Base-by-base conservation (phyloP, 2,797 vertebrate genomes). In the Podarcis lilfordi region DNA sequence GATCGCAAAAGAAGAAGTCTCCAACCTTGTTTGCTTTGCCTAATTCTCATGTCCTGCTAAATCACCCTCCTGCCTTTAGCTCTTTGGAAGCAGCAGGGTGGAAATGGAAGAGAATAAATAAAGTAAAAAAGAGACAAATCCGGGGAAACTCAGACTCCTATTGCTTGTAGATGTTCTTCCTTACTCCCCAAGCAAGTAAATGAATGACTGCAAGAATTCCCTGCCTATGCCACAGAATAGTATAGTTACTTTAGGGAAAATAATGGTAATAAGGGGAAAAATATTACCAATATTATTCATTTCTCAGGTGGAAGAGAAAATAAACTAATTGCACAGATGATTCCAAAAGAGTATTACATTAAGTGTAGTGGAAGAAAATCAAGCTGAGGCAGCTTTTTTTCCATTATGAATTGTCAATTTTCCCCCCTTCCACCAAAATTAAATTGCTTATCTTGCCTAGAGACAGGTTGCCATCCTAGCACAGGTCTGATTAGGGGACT, bases 261-360 rank as follows among this genome's bases (percentile, higher is more conserved):
- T 89, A 43, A 88, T 86, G 91, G 50, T 85, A 92, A 94, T 92
- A 91, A 84, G 45, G 87, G 86, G 32, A 90, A 2, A 91, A 93
- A 84, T 84, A 92, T 93, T 92, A 81, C 35, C 91, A 72, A 68
- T 93, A 91, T 82, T 93, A n/a, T 75, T 86, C 80, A 66, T 90
- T 92, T 82, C 89, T 95, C 81, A 81, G 0, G 2, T 15, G 10
- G 1, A 5, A 0, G 29, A 4, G 0, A 32, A 61, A 37, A 66
- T 37, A 43, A 91, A 88, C 78, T 37, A 84, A 87, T 91, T 87
- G 86, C n/a, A 32, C 0, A 76, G 78, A 74, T 79, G 66, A 87
- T 86, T 91, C 40, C 82, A 86, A 91, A 92, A 86, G n/a, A 61
- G 23, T 72, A 25, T 88, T 87, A 27, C 35, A 85, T 82, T 80